Evolutionary conservation across 2,113 vertebrate genomes (phyloP), one percentile per base, ranked within the genome.

Genomic region (Anas platyrhynchos): DNA sequence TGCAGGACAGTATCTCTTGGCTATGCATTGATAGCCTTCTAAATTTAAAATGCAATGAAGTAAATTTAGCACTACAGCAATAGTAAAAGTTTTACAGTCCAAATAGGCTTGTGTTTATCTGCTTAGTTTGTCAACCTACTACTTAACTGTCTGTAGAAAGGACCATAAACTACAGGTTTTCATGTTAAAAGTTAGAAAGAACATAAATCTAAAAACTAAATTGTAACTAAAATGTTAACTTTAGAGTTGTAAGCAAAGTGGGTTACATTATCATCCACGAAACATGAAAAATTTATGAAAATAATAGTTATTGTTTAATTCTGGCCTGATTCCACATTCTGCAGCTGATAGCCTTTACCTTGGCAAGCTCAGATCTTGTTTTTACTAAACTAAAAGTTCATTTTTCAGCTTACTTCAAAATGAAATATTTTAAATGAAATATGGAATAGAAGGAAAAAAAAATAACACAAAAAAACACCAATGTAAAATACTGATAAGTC

Each of bases 11-110:
- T 91, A 86, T 91, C 75, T 92, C 58, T 17, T 16, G 46, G 63
- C 56, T 96, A 18, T 27, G 31, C 75, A 72, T 77, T 86, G 87
- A 74, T 79, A 92, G 55, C 65, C 69, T 93, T 87, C 67, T 81
- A 77, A 78, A 62, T 86, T 82, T 93, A 94, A 97, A 97, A 95
- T 95, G 71, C 80, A 94, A 34, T 80, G 69, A 92, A 94, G 79
- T 36, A 89, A 93, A 96, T 88, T 63, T 73, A 95, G 18, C 65
- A 93, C 75, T 92, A 79, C 29, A 86, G 54, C 79, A 85, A 82
- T 7, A 86, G 55, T 46, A 92, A 89, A 92, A 92, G 17, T 95
- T 95, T 94, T 88, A 83, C 65, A 59, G 89, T 82, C 58, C 38
- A 93, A 86, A 96, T 72, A 96, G 27, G 6, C 59, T 65, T 95